Base-by-base conservation (phyloP, 2,888 invertebrate genomes). In the Conus canariensis region DNA sequence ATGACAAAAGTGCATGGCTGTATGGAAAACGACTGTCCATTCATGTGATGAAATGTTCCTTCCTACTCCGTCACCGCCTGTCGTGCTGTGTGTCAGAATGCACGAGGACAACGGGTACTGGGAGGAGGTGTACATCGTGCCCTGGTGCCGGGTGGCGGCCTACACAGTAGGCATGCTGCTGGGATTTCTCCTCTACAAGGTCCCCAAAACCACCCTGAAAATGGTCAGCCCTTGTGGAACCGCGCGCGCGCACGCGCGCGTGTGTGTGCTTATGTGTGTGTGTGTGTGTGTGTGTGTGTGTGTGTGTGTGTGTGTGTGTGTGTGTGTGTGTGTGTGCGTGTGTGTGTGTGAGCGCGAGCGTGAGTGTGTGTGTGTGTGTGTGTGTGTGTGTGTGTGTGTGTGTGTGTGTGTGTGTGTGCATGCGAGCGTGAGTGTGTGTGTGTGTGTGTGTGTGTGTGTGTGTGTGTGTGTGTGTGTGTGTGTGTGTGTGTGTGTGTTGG, bases 141-240 rank as follows among this genome's bases (percentile, higher is more conserved):
- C 97, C 7, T 97, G 96, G 95, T 95, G 96, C 88, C 94, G 97
- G 59, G 96, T 96, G 70, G 95, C 95, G 14, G 96, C 96, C 10
- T 97, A 96, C 93, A 95, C 96, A 30, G 93, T 97, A 56, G 88
- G 88, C n/a, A 60, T 88, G 59, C 82, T 88, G 25, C 93, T 96
- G 8, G 97, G 96, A 8, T 96, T 96, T 88, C 77, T 96, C 25
- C 92, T 97, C 64, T 94, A 94, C 92, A 94, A 93, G 16, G 58
- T 25, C 60, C 88, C 88, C 70, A 90, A 89, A 56, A 85, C 88
- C 14, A 88, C 88, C 12, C 83, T 91, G 14, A 85, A 77, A 30
- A 80, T 88, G 70, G 90, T 90, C 7, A 25, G 30, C 30, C 30
- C 30, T 30, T 2, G 0, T 0, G 30, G 2, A 30, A 30, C 30